These are phyloP conservation scores for Sardinella longiceps DNA, from an alignment of 2,797 vertebrate species.

Conservation along the genomic window DNA sequence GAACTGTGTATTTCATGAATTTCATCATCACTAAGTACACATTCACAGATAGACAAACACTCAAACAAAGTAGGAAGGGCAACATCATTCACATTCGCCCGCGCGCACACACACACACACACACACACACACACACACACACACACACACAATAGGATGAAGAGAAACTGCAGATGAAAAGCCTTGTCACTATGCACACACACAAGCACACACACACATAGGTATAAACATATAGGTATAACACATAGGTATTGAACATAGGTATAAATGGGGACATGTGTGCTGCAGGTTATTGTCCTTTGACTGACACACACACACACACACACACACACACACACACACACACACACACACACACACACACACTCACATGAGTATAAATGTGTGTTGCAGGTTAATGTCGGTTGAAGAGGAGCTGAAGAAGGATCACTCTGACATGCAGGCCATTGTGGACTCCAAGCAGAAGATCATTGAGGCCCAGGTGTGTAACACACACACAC, in stretches of 20 bases:
- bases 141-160: not conserved
- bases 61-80: no score
- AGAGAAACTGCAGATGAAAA: not conserved
- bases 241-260: no score
- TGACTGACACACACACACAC: not conserved
- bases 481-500: slow-evolving; percentile 66
- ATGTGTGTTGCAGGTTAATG: slow-evolving; percentile 83
- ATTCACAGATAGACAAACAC: no score
- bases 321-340: not conserved
- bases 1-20: no score
- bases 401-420: slow-evolving; percentile 94
- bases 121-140: no score
- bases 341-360: not conserved
- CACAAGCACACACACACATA: no score
- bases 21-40: no score
- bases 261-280: no score
- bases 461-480: slow-evolving; percentile 97
- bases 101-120: no score
- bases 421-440: slow-evolving; percentile 96
- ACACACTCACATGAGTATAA: not conserved
- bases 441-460: slow-evolving; percentile 94
- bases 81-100: no score
- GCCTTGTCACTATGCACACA: not conserved
- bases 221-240: no score
- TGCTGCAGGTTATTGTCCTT: no score